These are phyloP conservation scores for Meganola albula DNA, from an alignment of 2,888 invertebrate genomes.

Conservation along the genomic window DNA sequence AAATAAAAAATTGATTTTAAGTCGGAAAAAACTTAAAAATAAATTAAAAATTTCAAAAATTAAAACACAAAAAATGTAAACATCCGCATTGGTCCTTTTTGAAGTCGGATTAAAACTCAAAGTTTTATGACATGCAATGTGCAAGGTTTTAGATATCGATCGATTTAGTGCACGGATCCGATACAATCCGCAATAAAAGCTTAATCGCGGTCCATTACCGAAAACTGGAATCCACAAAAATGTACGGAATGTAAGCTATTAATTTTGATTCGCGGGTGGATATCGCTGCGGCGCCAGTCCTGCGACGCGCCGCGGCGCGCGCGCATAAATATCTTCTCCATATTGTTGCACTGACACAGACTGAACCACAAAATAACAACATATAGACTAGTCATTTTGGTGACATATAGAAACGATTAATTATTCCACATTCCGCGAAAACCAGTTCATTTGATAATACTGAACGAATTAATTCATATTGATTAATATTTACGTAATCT, in stretches of 20 bases:
- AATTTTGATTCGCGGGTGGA: conserved; percentile 51
- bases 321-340: conserved; percentile 33
- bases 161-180: conserved; percentile 22
- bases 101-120: too few species aligned
- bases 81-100: too few species aligned
- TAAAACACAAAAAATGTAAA: too few species aligned
- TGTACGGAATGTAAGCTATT: conserved; percentile 60
- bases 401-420: conserved; percentile 26
- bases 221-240: conserved; percentile 55
- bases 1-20: too few species aligned
- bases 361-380: conserved; percentile 6
- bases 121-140: too few species aligned
- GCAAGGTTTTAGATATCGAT: too few species aligned
- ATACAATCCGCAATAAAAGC: conserved; percentile 45
- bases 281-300: conserved; percentile 48
- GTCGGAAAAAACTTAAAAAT: too few species aligned
- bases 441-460: conserved; percentile 31
- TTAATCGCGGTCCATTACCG: conserved; percentile 36
- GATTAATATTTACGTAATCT: too few species aligned
- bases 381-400: conserved; percentile 23
- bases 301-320: conserved; percentile 29
- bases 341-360: conserved; percentile 30
- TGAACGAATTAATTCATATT: conserved; percentile 28
- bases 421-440: conserved; percentile 36
- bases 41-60: too few species aligned